phyloP scores from a whole-genome alignment of 2,113 vertebrate species.

The Leucosticte australis region DNA sequence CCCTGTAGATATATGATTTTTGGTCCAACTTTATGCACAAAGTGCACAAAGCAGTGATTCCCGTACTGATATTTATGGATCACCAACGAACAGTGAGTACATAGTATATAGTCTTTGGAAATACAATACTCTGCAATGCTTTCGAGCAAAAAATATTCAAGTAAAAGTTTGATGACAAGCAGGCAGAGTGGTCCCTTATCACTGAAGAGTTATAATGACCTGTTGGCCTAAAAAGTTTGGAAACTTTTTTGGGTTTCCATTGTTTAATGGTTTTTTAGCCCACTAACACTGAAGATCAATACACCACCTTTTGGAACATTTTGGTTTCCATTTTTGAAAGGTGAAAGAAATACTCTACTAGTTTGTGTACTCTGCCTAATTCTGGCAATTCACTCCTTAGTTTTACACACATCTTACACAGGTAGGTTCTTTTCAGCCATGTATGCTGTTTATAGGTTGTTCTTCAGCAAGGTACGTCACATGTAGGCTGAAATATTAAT shows the following conservation, averaged over 20 bases:
- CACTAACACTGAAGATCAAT: not conserved
- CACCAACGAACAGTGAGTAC: not conserved
- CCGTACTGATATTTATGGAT: not conserved
- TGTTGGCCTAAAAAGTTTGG: not conserved
- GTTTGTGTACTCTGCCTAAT: not conserved
- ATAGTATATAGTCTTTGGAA: not conserved
- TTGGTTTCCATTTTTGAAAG: not conserved
- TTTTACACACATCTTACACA: not conserved
- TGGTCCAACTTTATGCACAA: not conserved
- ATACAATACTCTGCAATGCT: not conserved
- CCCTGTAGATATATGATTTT: not conserved
- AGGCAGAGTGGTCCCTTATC: not conserved
- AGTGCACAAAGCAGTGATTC: not conserved
- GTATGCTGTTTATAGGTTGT: not conserved
- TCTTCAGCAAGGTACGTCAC: not conserved
- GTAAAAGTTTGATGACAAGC: not conserved
- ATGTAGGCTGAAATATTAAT: not conserved
- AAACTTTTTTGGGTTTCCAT: not conserved
- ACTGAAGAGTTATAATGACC: not conserved
- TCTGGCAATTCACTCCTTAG: not conserved
- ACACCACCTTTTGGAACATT: not conserved
- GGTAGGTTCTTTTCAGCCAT: not conserved
- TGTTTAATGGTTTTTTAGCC: not conserved
- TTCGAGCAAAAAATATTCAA: not conserved
- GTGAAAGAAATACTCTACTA: not conserved